Evolutionary conservation across 2,888 invertebrate genomes (phyloP), one percentile per base, ranked within the genome.

Genomic region (Amiota minor): DNA sequence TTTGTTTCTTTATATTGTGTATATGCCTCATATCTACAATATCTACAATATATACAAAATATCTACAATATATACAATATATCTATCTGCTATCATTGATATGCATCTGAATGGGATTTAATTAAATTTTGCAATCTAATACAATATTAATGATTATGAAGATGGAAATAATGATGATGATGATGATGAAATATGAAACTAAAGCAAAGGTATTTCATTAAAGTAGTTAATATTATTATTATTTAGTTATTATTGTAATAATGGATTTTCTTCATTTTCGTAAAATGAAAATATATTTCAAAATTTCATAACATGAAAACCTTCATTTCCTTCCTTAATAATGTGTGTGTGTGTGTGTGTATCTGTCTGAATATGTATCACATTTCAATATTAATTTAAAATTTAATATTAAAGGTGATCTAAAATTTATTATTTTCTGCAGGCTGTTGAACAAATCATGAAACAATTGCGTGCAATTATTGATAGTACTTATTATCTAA

Each of bases 391-490:
- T 23, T 2, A 23, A 23, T 1, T 23, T 23, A 35, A 35, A 35
- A 35, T 35, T 35, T 35, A 35, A 3, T 35, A 35, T 35, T 35
- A 35, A 35, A n/a, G 4, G 4, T 50, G 9, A 6, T 3, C 4
- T 50, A 1, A 12, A 65, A 47, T 47, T n/a, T 46, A n/a, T 2
- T 49, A n/a, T 70, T 65, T 73, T 49, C 76, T 77, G 76, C 86
- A 94, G 93, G 94, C 94, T 81, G 95, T 94, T 87, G 91, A 93
- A 55, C 91, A 91, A 78, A 93, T 93, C 87, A 95, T 97, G 85
- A 91, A 92, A 81, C 91, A 91, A 84, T 95, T 95, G 87, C 94
- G 94, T 81, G 90, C 88, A 2, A 89, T 96, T 53, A 93, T 93
- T 78, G 92, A 93, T 81, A 95, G 96, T 90, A 92, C 97, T 74